Conservation (phyloP, 2,113 vertebrate genomes). For the Myrmecophaga tridactyla region DNA sequence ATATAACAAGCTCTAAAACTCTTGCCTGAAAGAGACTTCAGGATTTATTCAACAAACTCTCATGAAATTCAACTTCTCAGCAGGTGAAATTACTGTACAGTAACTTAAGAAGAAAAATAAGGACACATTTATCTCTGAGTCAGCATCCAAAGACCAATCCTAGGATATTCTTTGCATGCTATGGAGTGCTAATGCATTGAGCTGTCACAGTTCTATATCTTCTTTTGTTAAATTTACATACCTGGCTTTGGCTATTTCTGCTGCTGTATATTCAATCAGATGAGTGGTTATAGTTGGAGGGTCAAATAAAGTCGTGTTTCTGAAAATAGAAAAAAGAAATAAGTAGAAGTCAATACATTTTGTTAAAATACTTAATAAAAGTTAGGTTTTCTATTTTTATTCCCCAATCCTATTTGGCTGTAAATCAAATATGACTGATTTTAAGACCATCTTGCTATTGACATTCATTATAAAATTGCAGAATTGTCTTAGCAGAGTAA, state of each 20-base stretch:
- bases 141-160: not conserved
- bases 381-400: not conserved
- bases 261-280: not conserved
- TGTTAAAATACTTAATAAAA: not conserved
- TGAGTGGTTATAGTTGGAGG: not conserved
- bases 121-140: conserved; percentile 27
- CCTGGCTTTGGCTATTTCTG: not conserved
- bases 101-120: not conserved
- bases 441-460: not conserved
- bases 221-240: not conserved
- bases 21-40: conserved; percentile 53
- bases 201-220: not conserved
- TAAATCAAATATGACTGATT: not conserved
- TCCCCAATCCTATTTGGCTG: not conserved
- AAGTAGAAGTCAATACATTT: not conserved
- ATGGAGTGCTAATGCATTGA: not conserved
- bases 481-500: not conserved
- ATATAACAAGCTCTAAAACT: conserved; percentile 52
- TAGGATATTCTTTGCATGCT: conserved; percentile 22
- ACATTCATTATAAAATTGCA: not conserved
- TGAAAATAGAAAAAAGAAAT: not conserved
- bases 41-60: conserved; percentile 52
- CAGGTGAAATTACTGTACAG: conserved; percentile 41
- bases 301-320: not conserved
- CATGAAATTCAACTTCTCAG: conserved; percentile 45